Percentiles rank a stretch among this genome's conserved stretches.
These are phyloP conservation scores for Enteromius unitaeniatus DNA, from an alignment of 2,797 vertebrate species.

Conservation along the genomic window DNA sequence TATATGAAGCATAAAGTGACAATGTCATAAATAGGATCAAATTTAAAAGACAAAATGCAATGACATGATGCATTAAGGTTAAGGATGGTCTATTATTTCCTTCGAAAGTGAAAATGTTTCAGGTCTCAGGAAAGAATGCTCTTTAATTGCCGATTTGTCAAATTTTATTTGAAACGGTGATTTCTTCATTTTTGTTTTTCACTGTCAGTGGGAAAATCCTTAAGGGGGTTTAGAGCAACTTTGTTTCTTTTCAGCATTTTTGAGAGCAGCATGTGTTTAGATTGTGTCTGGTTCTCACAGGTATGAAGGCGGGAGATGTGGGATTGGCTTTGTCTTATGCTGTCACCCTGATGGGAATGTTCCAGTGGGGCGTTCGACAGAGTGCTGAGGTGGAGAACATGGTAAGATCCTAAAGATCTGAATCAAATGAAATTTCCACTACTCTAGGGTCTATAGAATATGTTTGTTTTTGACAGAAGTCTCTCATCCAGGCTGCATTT, in stretches of 20 bases:
- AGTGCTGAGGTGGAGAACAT: conserved; percentile 96
- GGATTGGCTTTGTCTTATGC: conserved; percentile 90
- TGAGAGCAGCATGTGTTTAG: not conserved
- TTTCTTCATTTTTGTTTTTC: not conserved
- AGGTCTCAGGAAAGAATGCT: not conserved
- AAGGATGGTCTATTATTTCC: not conserved
- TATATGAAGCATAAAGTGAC: not conserved
- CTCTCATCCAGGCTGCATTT: not conserved
- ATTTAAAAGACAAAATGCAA: not conserved
- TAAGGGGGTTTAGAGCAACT: not conserved
- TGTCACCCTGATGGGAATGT: conserved; percentile 91
- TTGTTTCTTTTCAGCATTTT: not conserved
- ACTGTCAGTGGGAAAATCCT: not conserved
- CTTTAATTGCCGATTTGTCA: not conserved
- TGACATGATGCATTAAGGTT: not conserved
- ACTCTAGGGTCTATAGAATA: not conserved
- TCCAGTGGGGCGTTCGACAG: conserved; percentile 96
- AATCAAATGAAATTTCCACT: not conserved
- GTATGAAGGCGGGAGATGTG: conserved; percentile 87
- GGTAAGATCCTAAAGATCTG: conserved; percentile 74
- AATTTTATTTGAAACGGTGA: not conserved
- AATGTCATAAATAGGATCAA: not conserved
- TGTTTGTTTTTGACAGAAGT: not conserved
- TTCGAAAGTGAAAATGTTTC: not conserved
- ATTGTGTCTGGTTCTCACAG: conserved; percentile 62